phyloP scores from a whole-genome alignment of 2,113 vertebrate genomes.

The Rallus limicola region DNA sequence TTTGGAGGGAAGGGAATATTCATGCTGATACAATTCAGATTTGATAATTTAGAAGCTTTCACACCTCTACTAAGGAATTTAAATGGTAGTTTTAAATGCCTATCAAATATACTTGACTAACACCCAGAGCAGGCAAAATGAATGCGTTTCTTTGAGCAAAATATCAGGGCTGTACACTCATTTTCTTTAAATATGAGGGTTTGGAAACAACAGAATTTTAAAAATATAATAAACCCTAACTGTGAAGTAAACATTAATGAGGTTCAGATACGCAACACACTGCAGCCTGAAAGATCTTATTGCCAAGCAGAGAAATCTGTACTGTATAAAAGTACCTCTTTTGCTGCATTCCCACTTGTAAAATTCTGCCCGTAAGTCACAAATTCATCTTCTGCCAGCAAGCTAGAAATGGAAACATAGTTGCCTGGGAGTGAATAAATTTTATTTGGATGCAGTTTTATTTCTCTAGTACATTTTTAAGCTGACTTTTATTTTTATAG shows the following conservation, averaged over 20 bases:
- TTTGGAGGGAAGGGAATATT: neutral
- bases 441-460: conserved; percentile 51
- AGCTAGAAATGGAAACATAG: conserved; percentile 1
- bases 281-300: neutral
- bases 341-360: neutral
- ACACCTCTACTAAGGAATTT: neutral
- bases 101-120: neutral
- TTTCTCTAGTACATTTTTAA: conserved; percentile 56
- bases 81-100: neutral
- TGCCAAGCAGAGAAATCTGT: neutral
- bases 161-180: neutral
- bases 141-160: neutral
- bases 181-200: neutral
- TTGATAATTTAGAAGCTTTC: neutral
- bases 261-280: neutral
- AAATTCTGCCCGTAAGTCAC: neutral
- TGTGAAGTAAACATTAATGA: neutral
- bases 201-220: neutral
- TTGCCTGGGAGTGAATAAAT: conserved; percentile 17
- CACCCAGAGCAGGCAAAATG: neutral
- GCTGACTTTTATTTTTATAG: conserved; percentile 49
- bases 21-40: neutral
- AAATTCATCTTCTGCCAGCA: conserved; percentile 18
- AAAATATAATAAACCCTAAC: neutral
- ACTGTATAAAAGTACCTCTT: neutral